phyloP scores from a whole-genome alignment of 2,888 invertebrate species.

The Nematopogon swammerdamellus region DNA sequence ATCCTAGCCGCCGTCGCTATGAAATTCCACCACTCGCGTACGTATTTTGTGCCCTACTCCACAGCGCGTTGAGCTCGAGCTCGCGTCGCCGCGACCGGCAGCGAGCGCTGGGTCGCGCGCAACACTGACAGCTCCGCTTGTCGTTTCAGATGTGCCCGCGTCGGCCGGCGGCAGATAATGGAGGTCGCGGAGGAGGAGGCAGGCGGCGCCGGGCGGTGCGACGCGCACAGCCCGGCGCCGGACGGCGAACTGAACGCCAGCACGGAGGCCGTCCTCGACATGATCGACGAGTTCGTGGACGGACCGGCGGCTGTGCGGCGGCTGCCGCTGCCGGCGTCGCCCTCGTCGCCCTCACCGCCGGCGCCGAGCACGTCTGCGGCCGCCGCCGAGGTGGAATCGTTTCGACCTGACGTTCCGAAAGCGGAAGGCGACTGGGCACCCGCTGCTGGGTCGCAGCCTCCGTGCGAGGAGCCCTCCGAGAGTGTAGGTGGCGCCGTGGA shows the following conservation, averaged over 20 bases:
- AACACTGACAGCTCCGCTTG: constrained; percentile 22
- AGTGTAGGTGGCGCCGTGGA: neutral
- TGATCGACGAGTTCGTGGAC: constrained; percentile 52
- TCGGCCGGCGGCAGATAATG: constrained; percentile 55
- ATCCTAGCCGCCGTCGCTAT: neutral
- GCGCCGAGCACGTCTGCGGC: neutral
- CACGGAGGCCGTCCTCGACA: constrained; percentile 50
- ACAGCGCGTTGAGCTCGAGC: neutral
- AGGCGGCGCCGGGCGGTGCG: constrained; percentile 42
- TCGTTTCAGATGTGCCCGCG: constrained; percentile 54
- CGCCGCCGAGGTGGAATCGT: neutral
- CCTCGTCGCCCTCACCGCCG: constrained; percentile 2
- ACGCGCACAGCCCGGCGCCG: constrained; percentile 22
- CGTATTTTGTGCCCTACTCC: constrained; percentile 2
- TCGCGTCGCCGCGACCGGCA: neutral
- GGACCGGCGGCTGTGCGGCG: constrained; percentile 44
- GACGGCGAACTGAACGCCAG: constrained; percentile 42
- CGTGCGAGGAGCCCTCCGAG: neutral
- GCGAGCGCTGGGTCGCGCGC: neutral
- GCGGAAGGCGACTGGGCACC: too few species aligned
- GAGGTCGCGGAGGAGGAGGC: constrained; percentile 56
- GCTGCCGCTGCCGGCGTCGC: constrained; percentile 18
- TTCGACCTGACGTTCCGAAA: neutral
- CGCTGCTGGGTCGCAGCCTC: neutral
- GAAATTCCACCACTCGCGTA: constrained; percentile 7